Evolutionary conservation across 2,113 vertebrate genomes (phyloP).

Genomic region (Mus musculus): GRCm39 chr13:69056001-69056500

Average conservation of each 20-base stretch:
- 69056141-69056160: not conserved
- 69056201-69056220: not conserved
- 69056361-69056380: not conserved
- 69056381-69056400: no score
- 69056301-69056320: not conserved
- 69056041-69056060: accelerated
- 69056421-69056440: not conserved
- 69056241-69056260: no score
- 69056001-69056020: not conserved
- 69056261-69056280: not conserved
- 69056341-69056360: accelerated
- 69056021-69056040: accelerated
- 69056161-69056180: accelerated
- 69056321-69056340: accelerated
- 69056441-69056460: no score
- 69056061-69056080: accelerated
- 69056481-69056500: not conserved
- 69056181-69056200: not conserved
- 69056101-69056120: no score
- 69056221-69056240: no score
- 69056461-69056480: not conserved
- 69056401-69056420: not conserved
- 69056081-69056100: not conserved
- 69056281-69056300: not conserved
- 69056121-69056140: not conserved